Percentiles rank a stretch among this genome's conserved stretches.
phyloP scores from a whole-genome alignment of 2,797 vertebrate genomes.

The Graptemys geographica region DNA sequence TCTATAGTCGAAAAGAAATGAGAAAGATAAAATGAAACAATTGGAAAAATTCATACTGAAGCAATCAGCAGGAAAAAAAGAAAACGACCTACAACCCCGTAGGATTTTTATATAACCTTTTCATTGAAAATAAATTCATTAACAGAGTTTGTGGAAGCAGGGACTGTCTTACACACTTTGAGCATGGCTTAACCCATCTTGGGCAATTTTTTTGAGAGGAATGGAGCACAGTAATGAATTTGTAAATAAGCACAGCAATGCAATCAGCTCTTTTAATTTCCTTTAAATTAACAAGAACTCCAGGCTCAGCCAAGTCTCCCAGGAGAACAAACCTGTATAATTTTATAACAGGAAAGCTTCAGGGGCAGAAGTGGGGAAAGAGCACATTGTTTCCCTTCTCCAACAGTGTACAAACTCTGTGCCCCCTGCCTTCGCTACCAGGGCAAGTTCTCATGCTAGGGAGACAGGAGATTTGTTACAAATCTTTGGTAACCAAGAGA shows the following conservation, averaged over 20 bases:
- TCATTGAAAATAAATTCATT: not conserved
- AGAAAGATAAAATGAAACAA: not conserved
- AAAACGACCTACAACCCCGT: not conserved
- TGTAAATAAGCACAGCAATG: not conserved
- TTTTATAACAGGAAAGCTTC: not conserved
- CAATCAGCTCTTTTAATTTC: not conserved
- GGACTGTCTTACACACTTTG: not conserved
- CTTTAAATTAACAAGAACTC: not conserved
- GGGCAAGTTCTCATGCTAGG: not conserved
- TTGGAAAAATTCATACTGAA: not conserved
- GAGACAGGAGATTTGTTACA: not conserved
- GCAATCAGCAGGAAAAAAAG: not conserved
- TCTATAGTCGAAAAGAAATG: not conserved
- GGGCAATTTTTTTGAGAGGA: not conserved
- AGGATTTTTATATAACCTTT: not conserved
- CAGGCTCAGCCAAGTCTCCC: not conserved
- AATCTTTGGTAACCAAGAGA: not conserved
- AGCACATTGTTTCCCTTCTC: not conserved
- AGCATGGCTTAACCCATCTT: not conserved
- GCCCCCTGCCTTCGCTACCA: not conserved
- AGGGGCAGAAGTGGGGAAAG: not conserved
- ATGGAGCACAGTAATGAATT: accelerated
- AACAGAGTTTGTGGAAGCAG: not conserved
- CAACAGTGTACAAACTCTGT: not conserved
- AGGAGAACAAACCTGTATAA: not conserved